A percentile compares a stretch with the other conserved stretches of the same genome.
These are phyloP conservation scores for Sinocyclocheilus anshuiensis DNA, from an alignment of 2,113 vertebrate genomes.

Conservation along the genomic window DNA sequence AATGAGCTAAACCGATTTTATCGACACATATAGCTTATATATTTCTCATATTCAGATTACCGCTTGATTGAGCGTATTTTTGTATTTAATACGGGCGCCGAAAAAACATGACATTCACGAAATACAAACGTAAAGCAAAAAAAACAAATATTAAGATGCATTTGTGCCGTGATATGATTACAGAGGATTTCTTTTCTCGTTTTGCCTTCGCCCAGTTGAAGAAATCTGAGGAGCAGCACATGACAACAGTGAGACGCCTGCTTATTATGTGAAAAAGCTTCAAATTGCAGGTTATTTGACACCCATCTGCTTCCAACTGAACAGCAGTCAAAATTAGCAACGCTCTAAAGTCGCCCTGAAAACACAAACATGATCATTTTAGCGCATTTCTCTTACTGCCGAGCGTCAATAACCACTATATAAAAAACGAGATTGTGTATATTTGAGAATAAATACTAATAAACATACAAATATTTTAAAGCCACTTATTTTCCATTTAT, in stretches of 20 bases:
- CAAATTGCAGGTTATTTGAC: conserved; percentile 57
- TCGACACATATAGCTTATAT: background rate
- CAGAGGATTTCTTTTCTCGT: background rate
- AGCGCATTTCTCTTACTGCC: background rate
- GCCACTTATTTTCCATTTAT: background rate
- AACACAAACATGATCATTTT: conserved; percentile 46
- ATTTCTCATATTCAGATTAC: background rate
- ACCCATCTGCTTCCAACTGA: conserved; percentile 52
- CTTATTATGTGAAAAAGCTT: conserved; percentile 46
- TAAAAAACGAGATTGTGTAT: background rate
- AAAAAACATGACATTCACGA: background rate
- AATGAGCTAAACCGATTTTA: background rate
- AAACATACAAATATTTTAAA: background rate
- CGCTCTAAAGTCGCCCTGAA: conserved; percentile 43
- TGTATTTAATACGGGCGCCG: background rate
- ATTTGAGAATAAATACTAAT: background rate
- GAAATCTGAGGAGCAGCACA: conserved; percentile 30
- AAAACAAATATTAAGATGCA: conserved; percentile 26
- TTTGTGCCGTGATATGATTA: conserved; percentile 4
- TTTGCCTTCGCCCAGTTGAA: background rate
- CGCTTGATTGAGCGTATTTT: background rate
- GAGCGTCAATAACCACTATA: background rate
- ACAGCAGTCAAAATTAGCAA: conserved; percentile 51
- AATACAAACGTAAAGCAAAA: background rate
- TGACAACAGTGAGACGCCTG: conserved; percentile 12